Conservation (phyloP, 2,797 vertebrate species). For the Amblyraja radiata region DNA sequence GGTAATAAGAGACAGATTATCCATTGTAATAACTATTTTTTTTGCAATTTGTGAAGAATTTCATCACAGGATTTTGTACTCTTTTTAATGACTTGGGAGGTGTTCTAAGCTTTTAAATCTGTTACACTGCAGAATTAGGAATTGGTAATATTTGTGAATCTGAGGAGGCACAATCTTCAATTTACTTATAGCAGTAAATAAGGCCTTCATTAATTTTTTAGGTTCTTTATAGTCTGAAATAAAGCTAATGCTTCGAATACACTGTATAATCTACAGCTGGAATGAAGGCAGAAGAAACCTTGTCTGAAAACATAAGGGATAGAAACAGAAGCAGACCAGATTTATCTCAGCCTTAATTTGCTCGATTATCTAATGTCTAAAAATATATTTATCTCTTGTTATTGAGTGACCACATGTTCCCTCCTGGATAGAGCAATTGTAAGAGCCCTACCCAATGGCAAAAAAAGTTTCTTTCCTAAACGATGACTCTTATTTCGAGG, state of each 20-base stretch:
- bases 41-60: background rate
- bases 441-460: too few species aligned
- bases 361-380: too few species aligned
- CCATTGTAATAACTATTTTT: background rate
- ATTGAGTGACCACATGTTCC: too few species aligned
- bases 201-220: background rate
- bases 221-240: background rate
- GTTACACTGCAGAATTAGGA: background rate
- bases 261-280: background rate
- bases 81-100: background rate
- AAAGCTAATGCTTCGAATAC: background rate
- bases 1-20: background rate
- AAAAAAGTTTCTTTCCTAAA: too few species aligned
- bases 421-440: too few species aligned
- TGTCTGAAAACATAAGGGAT: too few species aligned
- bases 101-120: background rate
- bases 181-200: background rate
- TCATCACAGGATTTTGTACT: background rate
- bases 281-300: background rate
- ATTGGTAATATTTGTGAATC: too few species aligned
- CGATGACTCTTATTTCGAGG: too few species aligned
- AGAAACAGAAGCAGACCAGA: too few species aligned
- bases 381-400: too few species aligned
- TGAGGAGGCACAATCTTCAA: background rate
- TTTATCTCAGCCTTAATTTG: too few species aligned